Evolutionary conservation across 2,797 vertebrate genomes (phyloP).

Genomic region (Coregonus suidteri): DNA sequence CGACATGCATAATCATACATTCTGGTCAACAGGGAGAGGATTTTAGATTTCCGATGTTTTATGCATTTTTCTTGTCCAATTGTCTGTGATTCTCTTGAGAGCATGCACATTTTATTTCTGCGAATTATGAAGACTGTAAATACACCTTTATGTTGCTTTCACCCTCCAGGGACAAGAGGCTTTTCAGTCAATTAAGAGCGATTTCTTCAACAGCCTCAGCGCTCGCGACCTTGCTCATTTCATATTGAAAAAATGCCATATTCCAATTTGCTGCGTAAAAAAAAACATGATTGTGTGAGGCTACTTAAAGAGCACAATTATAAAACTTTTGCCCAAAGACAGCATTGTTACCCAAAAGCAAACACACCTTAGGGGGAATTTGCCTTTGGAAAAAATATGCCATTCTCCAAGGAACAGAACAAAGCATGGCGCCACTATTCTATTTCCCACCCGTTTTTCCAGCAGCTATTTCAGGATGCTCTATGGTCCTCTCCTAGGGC

Average conservation of each 20-base stretch:
- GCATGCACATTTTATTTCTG: constrained; percentile 31
- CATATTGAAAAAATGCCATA: constrained; percentile 40
- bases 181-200: constrained; percentile 66
- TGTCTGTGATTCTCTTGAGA: constrained; percentile 40
- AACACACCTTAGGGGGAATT: constrained; percentile 41
- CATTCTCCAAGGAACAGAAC: constrained; percentile 33
- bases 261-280: constrained; percentile 60
- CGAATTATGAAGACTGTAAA: constrained; percentile 62
- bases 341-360: constrained; percentile 18
- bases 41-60: constrained; percentile 30
- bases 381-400: constrained; percentile 37
- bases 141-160: constrained; percentile 40
- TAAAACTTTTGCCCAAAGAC: constrained; percentile 31
- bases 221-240: constrained; percentile 42
- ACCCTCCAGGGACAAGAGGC: constrained; percentile 50
- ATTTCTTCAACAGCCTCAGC: constrained; percentile 49
- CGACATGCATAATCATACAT: not conserved
- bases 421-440: constrained; percentile 34
- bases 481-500: constrained; percentile 19
- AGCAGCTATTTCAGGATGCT: constrained; percentile 16
- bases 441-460: constrained; percentile 21
- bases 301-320: constrained; percentile 50
- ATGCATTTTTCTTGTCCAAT: constrained; percentile 36
- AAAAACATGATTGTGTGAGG: constrained; percentile 41
- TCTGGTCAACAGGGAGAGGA: not conserved